Evolutionary conservation across 2,888 invertebrate genomes (phyloP).

Genomic region (Kryphioiulus occultus): DNA sequence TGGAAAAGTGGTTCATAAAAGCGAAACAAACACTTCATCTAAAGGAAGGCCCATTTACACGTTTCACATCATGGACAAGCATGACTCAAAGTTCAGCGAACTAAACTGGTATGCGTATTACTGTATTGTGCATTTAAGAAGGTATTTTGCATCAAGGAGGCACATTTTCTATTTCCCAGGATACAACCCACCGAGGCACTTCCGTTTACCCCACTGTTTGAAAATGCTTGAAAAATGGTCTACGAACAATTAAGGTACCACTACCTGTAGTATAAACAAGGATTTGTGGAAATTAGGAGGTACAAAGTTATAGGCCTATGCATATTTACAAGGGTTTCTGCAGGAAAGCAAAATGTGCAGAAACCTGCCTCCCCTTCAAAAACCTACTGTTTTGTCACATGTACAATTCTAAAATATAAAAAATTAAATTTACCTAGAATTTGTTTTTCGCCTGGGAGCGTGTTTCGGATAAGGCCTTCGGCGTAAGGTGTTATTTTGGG

Average conservation of each 20-base stretch:
- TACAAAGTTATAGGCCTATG: background rate
- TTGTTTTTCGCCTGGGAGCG: constrained; percentile 44
- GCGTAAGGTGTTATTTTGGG: constrained; percentile 33
- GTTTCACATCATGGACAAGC: constrained; percentile 88
- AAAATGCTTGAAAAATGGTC: constrained; percentile 54
- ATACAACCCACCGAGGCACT: constrained; percentile 75
- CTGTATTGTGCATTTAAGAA: background rate
- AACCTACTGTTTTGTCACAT: background rate
- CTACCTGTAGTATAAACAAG: background rate
- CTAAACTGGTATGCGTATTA: constrained; percentile 76
- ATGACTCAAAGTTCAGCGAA: constrained; percentile 75
- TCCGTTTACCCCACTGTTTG: constrained; percentile 76
- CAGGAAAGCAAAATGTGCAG: background rate
- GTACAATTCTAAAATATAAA: background rate
- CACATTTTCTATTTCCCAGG: constrained; percentile 48
- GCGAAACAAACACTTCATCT: constrained; percentile 81
- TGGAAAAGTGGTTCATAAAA: constrained; percentile 92
- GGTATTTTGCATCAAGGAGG: background rate
- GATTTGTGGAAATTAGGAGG: background rate
- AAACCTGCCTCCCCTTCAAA: too few species aligned
- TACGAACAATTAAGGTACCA: background rate
- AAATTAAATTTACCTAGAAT: constrained; percentile 24
- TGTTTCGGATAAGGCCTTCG: constrained; percentile 48
- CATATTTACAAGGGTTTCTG: too few species aligned
- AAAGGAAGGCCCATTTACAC: constrained; percentile 93